Conservation (phyloP, 2,797 vertebrate genomes). For the Meriones psammophilus region DNA sequence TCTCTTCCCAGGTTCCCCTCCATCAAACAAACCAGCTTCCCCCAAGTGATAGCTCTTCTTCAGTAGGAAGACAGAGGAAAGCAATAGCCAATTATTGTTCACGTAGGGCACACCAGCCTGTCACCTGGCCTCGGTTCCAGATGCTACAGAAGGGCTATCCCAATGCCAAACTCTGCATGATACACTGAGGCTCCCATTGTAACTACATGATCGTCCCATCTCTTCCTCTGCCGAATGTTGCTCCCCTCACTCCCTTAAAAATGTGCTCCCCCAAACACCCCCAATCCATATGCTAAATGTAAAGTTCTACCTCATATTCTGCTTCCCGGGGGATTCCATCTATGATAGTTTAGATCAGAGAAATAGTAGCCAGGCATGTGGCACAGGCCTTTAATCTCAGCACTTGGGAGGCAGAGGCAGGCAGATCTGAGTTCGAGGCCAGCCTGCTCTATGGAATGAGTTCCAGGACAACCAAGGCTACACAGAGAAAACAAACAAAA, state of each 20-base stretch:
- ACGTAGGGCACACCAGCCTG: background rate
- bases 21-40: constrained; percentile 21
- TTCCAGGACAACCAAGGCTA: no score
- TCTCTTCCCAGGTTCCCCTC: background rate
- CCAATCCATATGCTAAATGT: background rate
- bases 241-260: background rate
- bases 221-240: background rate
- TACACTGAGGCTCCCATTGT: background rate
- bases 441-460: no score
- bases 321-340: background rate
- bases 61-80: background rate
- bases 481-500: no score
- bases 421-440: no score
- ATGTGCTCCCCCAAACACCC: background rate
- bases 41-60: background rate
- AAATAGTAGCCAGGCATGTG: background rate
- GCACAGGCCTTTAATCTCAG: no score
- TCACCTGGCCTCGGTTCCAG: background rate
- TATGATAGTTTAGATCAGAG: background rate
- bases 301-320: constrained; percentile 19
- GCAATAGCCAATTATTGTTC: background rate
- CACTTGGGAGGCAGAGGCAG: no score
- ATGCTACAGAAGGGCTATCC: background rate
- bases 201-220: background rate
- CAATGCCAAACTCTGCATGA: background rate